Conservation (phyloP, 2,113 vertebrate species). For the Gadus macrocephalus region DNA sequence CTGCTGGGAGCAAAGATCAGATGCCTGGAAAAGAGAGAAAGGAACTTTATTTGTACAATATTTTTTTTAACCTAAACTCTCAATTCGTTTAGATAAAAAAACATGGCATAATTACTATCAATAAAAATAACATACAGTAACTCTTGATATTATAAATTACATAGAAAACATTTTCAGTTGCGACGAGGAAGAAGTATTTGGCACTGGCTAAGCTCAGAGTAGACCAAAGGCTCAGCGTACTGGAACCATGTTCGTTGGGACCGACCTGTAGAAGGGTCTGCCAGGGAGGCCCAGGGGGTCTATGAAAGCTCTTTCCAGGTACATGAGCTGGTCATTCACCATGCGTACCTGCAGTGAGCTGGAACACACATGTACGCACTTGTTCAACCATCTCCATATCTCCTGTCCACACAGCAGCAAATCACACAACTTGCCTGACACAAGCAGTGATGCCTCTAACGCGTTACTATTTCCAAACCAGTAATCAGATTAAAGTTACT, state of each 20-base stretch:
- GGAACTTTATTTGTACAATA: neutral
- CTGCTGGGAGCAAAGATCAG: conserved; percentile 91
- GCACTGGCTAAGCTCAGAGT: no score
- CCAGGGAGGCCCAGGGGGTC: conserved; percentile 90
- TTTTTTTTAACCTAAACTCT: no score
- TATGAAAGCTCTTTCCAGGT: conserved; percentile 87
- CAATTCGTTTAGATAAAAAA: neutral
- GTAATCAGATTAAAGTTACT: no score
- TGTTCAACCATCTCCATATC: no score
- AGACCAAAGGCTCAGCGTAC: no score
- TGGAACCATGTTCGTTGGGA: neutral
- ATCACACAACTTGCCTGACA: neutral
- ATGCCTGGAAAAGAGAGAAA: conserved; percentile 71
- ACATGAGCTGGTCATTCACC: conserved; percentile 90
- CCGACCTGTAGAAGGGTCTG: conserved; percentile 89
- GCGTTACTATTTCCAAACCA: no score
- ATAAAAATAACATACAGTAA: neutral
- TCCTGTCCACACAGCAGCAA: neutral
- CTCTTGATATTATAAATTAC: neutral
- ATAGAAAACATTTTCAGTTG: no score
- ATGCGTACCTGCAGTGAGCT: conserved; percentile 75
- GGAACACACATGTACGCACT: conserved; percentile 21
- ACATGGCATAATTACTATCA: neutral
- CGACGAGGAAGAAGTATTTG: no score
- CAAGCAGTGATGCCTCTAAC: no score